Evolutionary conservation across 2,797 vertebrate genomes (phyloP), one percentile per base, ranked within the genome.

Genomic region (Tenualosa thibaudeaui): DNA sequence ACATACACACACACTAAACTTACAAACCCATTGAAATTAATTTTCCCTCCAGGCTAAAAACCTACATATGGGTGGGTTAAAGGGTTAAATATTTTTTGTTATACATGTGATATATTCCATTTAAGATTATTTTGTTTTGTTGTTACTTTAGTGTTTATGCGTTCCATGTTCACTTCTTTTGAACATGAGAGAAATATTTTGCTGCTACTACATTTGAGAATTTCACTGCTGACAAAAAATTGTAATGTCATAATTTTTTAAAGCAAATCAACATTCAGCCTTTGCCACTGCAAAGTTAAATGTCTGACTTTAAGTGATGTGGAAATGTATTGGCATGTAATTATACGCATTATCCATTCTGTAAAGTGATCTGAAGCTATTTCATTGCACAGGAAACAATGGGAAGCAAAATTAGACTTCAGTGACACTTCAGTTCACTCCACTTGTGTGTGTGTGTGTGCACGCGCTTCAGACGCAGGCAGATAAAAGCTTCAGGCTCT

Each of bases 341-440:
- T 75, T 75, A 75, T 75, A 75, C 13, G 37, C 68, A 75, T 75
- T 75, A 75, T 75, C 31, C 17, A 3, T 12, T 40, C 1, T 17
- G 68, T 75, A 75, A 75, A 75, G 68, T 85, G 89, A 90, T 89
- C 86, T 87, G 81, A 89, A 81, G 83, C 85, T 65, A 58, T 81
- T 85, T 56, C 62, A 87, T 88, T 88, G 85, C 83, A 75, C 82
- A 68, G 85, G 75, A 89, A 88, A 90, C 87, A 89, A 89, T 85
- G 84, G 84, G 84, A 87, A 83, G 82, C 81, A 82, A 53, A 85
- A 84, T 83, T 84, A 89, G 86, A 87, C 82, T 88, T 31, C 86
- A 89, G 88, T 81, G 88, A 88, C 88, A 86, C 85, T 82, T 68
- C 81, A 83, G 51, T 19, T 85, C 88, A 81, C 88, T 86, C 84